Evolutionary conservation across 2,888 invertebrate species (phyloP), one percentile per base, ranked within the genome.

Genomic region (Campaea margaritaria): DNA sequence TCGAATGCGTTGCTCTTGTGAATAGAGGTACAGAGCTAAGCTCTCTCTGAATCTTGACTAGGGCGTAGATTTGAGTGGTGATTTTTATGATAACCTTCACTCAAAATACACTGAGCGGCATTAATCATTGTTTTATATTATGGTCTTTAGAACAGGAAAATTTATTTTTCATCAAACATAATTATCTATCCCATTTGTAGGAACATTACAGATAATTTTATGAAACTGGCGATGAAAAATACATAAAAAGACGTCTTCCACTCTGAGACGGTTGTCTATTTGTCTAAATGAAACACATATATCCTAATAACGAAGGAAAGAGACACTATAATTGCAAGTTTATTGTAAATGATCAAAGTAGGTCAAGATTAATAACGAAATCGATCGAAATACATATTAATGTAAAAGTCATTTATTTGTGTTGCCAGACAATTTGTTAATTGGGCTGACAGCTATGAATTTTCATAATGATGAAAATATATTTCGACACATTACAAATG

Each of bases 381-480:
- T 55, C 63, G 65, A 67, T 51, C 67, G 67, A 67, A 61, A 69
- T 67, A 57, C 67, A 67, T 69, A 54, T 63, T 63, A 64, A 69
- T 58, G 41, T 43, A 15, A 12, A 50, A 43, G 21, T 42, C 14
- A 27, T 50, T 54, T 47, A 43, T 50, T 50, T 55, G 27, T 54
- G 45, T 58, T 53, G 31, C 54, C 49, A 36, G 28, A 12, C 7
- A 21, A 46, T 55, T 41, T 54, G 10, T 54, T 60, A 50, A 55
- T 60, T 50, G 50, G 49, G 42, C 41, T 28, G 36, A 36, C 44
- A 39, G 46, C 41, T 44, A 21, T 50, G 59, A 54, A 41, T 42
- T 59, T 49, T 13, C 11, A 39, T 34, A 38, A 43, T 15, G 43
- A 54, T 49, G 52, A 44, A 48, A 53, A 44, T 43, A 31, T 48